Evolutionary conservation across 2,888 invertebrate species (phyloP).

Genomic region (Coenonympha glycerion): DNA sequence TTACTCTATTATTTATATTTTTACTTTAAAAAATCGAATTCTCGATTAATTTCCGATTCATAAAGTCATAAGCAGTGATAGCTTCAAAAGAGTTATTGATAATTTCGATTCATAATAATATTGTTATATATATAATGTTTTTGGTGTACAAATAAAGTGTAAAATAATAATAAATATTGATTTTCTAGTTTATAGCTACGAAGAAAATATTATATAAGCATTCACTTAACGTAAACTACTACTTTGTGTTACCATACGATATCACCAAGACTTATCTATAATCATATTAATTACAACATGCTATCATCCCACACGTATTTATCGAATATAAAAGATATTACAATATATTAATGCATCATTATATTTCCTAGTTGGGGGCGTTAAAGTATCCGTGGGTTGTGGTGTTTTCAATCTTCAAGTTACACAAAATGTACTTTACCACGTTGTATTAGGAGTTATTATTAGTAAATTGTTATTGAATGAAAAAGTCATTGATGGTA

Average conservation of each 20-base stretch:
- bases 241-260: background rate
- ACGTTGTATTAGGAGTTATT: background rate
- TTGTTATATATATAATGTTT: too few species aligned
- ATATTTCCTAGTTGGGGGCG: conserved; percentile 22
- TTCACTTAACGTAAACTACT: background rate
- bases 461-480: background rate
- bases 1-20: background rate
- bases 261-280: conserved; percentile 3
- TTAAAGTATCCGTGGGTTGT: conserved; percentile 20
- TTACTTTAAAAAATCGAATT: too few species aligned
- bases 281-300: conserved; percentile 17
- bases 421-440: conserved; percentile 2
- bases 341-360: conserved; percentile 23
- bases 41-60: too few species aligned
- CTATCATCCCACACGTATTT: conserved; percentile 18
- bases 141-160: too few species aligned
- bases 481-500: conserved; percentile 8
- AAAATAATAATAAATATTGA: too few species aligned
- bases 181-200: too few species aligned
- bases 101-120: too few species aligned
- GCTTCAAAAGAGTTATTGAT: too few species aligned
- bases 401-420: background rate
- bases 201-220: too few species aligned
- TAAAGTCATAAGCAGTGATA: too few species aligned
- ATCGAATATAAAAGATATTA: conserved; percentile 19